Evolutionary conservation across 2,797 vertebrate species (phyloP).

Genomic region (Pantherophis alleghaniensis): DNA sequence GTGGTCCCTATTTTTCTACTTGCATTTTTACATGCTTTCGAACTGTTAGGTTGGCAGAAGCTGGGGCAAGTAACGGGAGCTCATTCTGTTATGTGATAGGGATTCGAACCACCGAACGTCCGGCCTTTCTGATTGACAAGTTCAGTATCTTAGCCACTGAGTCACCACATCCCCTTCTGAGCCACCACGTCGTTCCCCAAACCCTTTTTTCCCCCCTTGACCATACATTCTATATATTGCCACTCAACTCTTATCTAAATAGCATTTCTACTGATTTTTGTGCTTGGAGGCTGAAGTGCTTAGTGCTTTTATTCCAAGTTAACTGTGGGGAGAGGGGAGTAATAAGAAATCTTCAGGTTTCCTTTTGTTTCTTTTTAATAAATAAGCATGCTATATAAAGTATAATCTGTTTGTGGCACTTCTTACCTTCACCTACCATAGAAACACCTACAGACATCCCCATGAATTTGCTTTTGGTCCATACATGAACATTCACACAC

Average conservation of each 20-base stretch:
- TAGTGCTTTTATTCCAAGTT: neutral
- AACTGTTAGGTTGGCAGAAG: too few species aligned
- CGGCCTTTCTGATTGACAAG: too few species aligned
- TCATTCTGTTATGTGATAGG: too few species aligned
- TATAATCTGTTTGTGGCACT: neutral
- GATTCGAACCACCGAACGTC: too few species aligned
- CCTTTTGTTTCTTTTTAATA: neutral
- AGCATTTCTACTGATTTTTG: neutral
- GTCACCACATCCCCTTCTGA: too few species aligned
- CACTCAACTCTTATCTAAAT: neutral
- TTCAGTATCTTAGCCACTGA: too few species aligned
- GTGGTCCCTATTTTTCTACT: too few species aligned
- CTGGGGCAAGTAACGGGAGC: too few species aligned
- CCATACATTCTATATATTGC: neutral
- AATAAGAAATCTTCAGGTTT: neutral
- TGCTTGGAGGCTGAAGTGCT: neutral
- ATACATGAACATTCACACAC: slow-evolving; percentile 86
- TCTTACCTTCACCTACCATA: slow-evolving; percentile 93
- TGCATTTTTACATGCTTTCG: too few species aligned
- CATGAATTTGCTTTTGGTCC: slow-evolving; percentile 99
- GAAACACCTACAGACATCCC: slow-evolving; percentile 96
- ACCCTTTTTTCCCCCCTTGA: neutral
- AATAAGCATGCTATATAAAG: slow-evolving; percentile 6
- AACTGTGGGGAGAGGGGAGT: too few species aligned
- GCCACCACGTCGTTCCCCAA: too few species aligned